Percentiles rank a stretch among this genome's conserved stretches.
These are phyloP conservation scores for Pogonus chalceus DNA, from an alignment of 1,140 invertebrate species.

Conservation along the genomic window DNA sequence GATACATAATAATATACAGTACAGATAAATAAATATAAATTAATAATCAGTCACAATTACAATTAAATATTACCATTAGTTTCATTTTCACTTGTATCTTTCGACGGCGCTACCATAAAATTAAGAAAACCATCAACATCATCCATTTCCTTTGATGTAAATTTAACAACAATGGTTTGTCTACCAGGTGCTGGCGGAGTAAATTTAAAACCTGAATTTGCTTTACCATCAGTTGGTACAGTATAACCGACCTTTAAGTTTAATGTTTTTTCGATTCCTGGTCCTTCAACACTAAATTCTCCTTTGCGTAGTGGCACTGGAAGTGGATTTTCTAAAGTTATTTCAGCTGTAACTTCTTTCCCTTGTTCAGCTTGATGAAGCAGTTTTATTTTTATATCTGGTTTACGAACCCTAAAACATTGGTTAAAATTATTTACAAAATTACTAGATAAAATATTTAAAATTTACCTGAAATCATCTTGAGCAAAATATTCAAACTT, in stretches of 20 bases:
- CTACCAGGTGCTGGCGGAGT: slow-evolving; percentile 59
- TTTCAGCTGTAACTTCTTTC: slow-evolving; percentile 51
- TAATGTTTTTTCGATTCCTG: slow-evolving; percentile 60
- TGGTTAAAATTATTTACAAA: no score
- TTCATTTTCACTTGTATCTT: slow-evolving; percentile 15
- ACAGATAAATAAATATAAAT: no score
- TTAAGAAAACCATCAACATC: slow-evolving; percentile 74
- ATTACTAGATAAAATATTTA: no score
- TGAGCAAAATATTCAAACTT: slow-evolving; percentile 82
- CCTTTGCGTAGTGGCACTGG: slow-evolving; percentile 64
- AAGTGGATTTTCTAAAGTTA: slow-evolving; percentile 74
- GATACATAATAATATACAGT: no score
- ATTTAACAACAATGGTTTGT: slow-evolving; percentile 69
- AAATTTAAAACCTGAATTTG: slow-evolving; percentile 57
- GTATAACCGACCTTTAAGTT: slow-evolving; percentile 54
- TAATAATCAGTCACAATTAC: no score
- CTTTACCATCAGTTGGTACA: slow-evolving; percentile 52
- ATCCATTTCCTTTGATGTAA: slow-evolving; percentile 66
- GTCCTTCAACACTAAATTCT: slow-evolving; percentile 67
- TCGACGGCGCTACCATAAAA: slow-evolving; percentile 41
- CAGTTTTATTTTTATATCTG: slow-evolving; percentile 71
- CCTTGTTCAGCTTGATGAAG: slow-evolving; percentile 51
- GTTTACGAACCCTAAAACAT: slow-evolving; percentile 78
- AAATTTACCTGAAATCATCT: slow-evolving; percentile 85
- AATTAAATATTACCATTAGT: slow-evolving; percentile 2